Evolutionary conservation across 2,888 invertebrate species (phyloP), one percentile per base, ranked within the genome.

Genomic region (Capitulum mitella): DNA sequence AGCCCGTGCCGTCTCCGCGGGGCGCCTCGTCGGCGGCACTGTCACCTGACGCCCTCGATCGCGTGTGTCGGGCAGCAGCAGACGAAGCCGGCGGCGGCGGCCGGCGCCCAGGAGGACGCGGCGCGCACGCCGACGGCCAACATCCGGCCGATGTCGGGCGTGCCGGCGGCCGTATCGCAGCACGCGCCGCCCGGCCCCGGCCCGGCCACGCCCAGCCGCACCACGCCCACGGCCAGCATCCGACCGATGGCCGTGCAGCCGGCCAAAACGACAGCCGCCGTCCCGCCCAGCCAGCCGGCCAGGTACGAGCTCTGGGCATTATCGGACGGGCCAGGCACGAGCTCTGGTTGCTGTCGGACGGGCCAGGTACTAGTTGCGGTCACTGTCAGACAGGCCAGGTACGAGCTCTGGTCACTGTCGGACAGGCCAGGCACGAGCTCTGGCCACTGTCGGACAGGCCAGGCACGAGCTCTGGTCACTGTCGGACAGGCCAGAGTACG

Each of bases 181-280:
- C 79, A 80, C 26, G 78, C 79, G 54, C 75, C 81, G n/a, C 78
- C 80, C n/a, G 77, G 80, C n/a, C 80, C 80, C 32, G 80, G 80
- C 29, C 78, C 79, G 29, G 77, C 80, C 19, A 89, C 90, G n/a
- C n/a, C 58, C 37, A 90, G 92, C 85, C 89, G 92, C 81, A 91
- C 85, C 85, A 94, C 95, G 0, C 95, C 93, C 0, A 88, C 96
- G 81, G 97, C 97, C 34, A 95, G 96, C 83, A 97, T 97, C 83
- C 89, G 96, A 54, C 97, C 97, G 0, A 95, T 97, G 90, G 92
- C 92, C 2, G 90, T 91, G 0, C 95, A 93, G 0, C 88, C 96
- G 81, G 97, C 97, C 34, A 95, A 96, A 83, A 97, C 97, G 83
- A 89, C 96, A 54, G 97, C 97, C 0, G 95, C 97, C 90, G 92